Evolutionary conservation across 1,140 invertebrate genomes (phyloP).

Genomic region (Bombus superbus): DNA sequence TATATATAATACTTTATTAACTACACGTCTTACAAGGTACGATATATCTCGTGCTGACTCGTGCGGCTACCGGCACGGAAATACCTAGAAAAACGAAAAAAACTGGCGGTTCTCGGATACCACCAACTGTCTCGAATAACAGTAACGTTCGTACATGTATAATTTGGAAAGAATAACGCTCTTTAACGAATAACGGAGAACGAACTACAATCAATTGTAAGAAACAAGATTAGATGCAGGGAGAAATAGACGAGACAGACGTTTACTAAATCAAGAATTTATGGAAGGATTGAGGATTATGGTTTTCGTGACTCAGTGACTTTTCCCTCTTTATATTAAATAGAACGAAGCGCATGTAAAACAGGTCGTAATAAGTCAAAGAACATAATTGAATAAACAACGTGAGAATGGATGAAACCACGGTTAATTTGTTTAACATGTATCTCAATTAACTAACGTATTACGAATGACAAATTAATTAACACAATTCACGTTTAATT

Average conservation of each 20-base stretch:
- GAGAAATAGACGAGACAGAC: neutral
- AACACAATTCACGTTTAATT: constrained; percentile 7
- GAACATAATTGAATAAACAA: neutral
- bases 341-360: neutral
- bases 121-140: no score
- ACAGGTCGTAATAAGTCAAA: neutral
- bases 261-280: neutral
- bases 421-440: neutral
- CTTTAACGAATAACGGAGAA: neutral
- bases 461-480: constrained; percentile 10
- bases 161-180: no score
- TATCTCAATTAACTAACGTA: no score
- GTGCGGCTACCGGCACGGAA: no score
- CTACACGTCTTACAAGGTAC: neutral
- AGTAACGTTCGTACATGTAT: no score
- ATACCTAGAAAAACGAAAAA: no score
- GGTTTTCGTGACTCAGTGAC: neutral
- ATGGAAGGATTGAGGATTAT: neutral
- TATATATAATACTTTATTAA: no score
- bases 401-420: neutral
- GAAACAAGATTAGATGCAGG: neutral
- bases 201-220: neutral
- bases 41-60: no score
- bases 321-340: no score
- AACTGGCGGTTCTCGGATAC: no score